phyloP scores from a whole-genome alignment of 35 echinoderm and acorn worm genomes.

The Lytechinus variegatus region DNA sequence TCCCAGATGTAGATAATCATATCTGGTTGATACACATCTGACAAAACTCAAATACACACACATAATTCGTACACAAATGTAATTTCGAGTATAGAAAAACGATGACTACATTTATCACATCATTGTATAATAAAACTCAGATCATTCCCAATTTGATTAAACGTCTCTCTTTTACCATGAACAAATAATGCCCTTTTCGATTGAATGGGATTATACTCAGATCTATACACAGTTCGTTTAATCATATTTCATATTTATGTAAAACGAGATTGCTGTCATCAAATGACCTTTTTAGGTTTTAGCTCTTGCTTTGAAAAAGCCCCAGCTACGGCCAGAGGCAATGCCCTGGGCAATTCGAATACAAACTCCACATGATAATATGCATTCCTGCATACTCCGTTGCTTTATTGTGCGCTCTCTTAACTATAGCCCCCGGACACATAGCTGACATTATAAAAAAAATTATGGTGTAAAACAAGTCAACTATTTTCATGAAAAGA shows the following conservation, averaged over 20 bases:
- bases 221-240: neutral
- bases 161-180: neutral
- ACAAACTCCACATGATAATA: constrained; percentile 1
- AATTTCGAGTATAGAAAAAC: too few relatives aligned
- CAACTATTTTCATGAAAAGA: neutral
- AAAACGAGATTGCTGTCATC: neutral
- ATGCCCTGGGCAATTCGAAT: neutral
- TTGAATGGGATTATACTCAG: neutral
- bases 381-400: neutral
- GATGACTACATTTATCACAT: neutral
- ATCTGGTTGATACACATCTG: too few relatives aligned
- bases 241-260: neutral
- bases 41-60: too few relatives aligned
- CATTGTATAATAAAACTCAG: neutral
- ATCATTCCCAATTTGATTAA: neutral
- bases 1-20: too few relatives aligned
- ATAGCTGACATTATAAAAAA: neutral
- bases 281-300: neutral
- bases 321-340: neutral
- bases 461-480: neutral
- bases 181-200: neutral
- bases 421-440: neutral
- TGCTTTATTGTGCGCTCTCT: neutral
- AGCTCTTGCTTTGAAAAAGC: neutral
- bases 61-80: too few relatives aligned